Conservation (phyloP, 2,113 vertebrate species). For the Tamias sibiricus region DNA sequence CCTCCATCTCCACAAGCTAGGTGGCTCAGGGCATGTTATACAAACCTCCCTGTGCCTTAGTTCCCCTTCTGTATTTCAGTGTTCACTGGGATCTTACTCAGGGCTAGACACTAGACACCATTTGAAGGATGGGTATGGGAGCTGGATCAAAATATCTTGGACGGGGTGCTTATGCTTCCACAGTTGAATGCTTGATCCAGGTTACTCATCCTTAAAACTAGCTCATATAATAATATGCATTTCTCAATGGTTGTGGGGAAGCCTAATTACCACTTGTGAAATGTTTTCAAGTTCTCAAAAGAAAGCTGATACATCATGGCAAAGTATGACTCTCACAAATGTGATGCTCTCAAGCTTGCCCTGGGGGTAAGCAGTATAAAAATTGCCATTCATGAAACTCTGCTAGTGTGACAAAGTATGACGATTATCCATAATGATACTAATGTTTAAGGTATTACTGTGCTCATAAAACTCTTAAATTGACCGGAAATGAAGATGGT, state of each 20-base stretch:
- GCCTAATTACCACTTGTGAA: constrained; percentile 68
- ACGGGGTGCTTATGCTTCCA: background rate
- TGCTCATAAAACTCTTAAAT: constrained; percentile 54
- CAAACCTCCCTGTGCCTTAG: background rate
- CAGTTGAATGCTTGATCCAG: constrained; percentile 43
- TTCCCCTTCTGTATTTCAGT: background rate
- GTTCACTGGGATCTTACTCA: background rate
- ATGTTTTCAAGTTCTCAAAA: constrained; percentile 67
- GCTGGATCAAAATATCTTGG: background rate
- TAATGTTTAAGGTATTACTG: constrained; percentile 50
- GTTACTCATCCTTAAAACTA: constrained; percentile 57
- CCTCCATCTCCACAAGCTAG: background rate
- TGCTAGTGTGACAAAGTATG: constrained; percentile 30
- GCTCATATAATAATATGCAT: constrained; percentile 44
- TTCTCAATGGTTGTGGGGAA: constrained; percentile 43
- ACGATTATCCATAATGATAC: constrained; percentile 52
- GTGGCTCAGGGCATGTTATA: background rate
- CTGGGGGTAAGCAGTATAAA: constrained; percentile 46
- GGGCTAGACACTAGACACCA: background rate
- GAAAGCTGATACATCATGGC: constrained; percentile 47
- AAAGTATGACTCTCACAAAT: constrained; percentile 44
- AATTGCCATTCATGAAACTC: constrained; percentile 56
- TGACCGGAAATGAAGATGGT: background rate
- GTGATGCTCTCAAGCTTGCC: constrained; percentile 38
- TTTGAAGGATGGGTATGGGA: background rate